Evolutionary conservation across 2,797 vertebrate species (phyloP), one percentile per base, ranked within the genome.

Genomic region (Epinephelus awoara): DNA sequence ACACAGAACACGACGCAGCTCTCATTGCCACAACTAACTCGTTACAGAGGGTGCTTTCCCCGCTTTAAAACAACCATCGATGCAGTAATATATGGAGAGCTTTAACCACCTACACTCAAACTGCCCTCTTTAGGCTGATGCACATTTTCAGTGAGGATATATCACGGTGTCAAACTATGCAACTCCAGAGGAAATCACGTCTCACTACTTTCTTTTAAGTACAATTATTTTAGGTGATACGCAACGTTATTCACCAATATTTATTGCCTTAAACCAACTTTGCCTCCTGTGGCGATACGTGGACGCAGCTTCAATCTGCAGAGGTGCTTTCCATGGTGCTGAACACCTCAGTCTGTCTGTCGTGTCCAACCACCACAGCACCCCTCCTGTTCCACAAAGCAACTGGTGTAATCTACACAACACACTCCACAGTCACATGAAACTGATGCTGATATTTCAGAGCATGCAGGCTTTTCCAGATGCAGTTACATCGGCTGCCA

Each of bases 271-370:
- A 55, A 10, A 38, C 40, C 0, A 61, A 67, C 27, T 56, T 44
- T 6, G 21, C 4, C 13, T 54, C 29, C 27, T 9, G 49, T 19
- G 27, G 7, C 23, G 52, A n/a, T 0, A 18, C 17, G 29, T 21
- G 29, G 19, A 34, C 38, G 44, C 13, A 27, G 21, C 15, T 54
- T 17, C 21, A 29, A 51, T 34, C 5, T 38, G 38, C 7, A 2
- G 47, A 11, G 34, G 18, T 3, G 75, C 85, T 86, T 74, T 84
- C 79, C 82, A 2, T 51, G 80, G 84, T 81, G 46, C 77, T 79
- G 73, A 84, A 67, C 56, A 19, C 21, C 67, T 65, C 54, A 15
- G 38, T 12, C 47, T 40, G 27, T 15, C 23, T 40, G 27, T 15
- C 23, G 18, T 17, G 29, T 38, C 54, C 3, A 11, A 17, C n/a